These are phyloP conservation scores for Ormyrus nitidulus DNA, from an alignment of 2,888 invertebrate genomes.

Conservation along the genomic window DNA sequence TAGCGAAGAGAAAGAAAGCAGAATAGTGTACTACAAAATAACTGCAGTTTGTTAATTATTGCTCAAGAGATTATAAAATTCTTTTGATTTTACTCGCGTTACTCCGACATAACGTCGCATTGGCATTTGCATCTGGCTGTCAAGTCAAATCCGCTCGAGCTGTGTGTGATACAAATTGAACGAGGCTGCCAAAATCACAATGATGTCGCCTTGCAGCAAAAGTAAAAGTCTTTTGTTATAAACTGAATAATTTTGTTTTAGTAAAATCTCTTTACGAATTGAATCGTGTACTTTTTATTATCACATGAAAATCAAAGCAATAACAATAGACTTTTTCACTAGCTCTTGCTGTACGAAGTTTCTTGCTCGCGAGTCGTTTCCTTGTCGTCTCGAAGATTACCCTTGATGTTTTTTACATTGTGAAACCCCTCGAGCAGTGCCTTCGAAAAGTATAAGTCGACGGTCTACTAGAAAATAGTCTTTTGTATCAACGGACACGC, in stretches of 20 bases:
- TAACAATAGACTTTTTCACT: slow-evolving; percentile 38
- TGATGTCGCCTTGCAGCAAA: slow-evolving; percentile 60
- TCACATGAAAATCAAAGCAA: slow-evolving; percentile 7
- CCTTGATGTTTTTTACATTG: slow-evolving; percentile 47
- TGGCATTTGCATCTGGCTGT: slow-evolving; percentile 65
- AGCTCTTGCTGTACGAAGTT: slow-evolving; percentile 29
- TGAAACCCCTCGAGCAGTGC: slow-evolving; percentile 69
- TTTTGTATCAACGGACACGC: slow-evolving; percentile 63
- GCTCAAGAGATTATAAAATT: slow-evolving; percentile 31
- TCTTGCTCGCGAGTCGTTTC: slow-evolving; percentile 44
- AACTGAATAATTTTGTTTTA: not conserved
- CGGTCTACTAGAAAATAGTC: slow-evolving; percentile 68
- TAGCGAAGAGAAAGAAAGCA: slow-evolving; percentile 34
- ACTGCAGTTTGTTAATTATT: slow-evolving; percentile 21
- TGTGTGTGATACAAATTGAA: slow-evolving; percentile 68
- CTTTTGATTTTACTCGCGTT: slow-evolving; percentile 13
- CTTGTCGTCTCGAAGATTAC: slow-evolving; percentile 53
- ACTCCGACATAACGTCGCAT: slow-evolving; percentile 52
- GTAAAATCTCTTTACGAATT: not conserved
- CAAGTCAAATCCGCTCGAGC: slow-evolving; percentile 66
- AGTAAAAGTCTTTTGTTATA: slow-evolving; percentile 63
- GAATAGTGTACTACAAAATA: slow-evolving; percentile 29
- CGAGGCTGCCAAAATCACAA: slow-evolving; percentile 64
- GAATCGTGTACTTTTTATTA: not conserved
- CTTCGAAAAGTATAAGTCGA: slow-evolving; percentile 70